phyloP scores from a whole-genome alignment of 2,888 invertebrate species.

The Epistrophe grossulariae region DNA sequence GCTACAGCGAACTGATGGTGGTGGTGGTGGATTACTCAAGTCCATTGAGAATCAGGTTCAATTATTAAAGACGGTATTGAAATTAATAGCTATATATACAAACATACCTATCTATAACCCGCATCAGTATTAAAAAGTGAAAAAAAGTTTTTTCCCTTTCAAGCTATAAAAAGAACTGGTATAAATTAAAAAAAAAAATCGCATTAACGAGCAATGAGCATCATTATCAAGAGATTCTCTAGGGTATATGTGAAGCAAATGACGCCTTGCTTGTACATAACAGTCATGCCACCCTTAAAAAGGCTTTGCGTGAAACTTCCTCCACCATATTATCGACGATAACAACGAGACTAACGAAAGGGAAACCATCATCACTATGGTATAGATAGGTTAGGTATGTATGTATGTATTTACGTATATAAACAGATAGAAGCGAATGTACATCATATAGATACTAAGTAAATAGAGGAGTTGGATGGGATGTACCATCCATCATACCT shows the following conservation, averaged over 20 bases:
- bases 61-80: conserved; percentile 62
- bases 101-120: background rate
- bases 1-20: conserved; percentile 35
- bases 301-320: conserved; percentile 59
- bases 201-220: conserved; percentile 69
- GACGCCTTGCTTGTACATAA: conserved; percentile 71
- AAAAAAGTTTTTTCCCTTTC: conserved; percentile 27
- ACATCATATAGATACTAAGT: conserved; percentile 59
- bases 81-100: conserved; percentile 57
- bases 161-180: background rate
- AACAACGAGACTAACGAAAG: conserved; percentile 70
- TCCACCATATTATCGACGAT: conserved; percentile 17
- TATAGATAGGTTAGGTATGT: background rate
- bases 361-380: conserved; percentile 67
- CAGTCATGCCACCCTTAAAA: conserved; percentile 52
- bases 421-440: conserved; percentile 37
- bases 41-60: conserved; percentile 58
- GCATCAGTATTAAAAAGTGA: conserved; percentile 16
- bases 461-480: conserved; percentile 55
- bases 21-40: conserved; percentile 51
- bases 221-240: conserved; percentile 72
- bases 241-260: conserved; percentile 72
- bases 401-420: conserved; percentile 12
- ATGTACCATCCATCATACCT: conserved; percentile 26
- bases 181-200: conserved; percentile 38